Conservation (phyloP, 2,113 vertebrate species). For the Azemiops feae region DNA sequence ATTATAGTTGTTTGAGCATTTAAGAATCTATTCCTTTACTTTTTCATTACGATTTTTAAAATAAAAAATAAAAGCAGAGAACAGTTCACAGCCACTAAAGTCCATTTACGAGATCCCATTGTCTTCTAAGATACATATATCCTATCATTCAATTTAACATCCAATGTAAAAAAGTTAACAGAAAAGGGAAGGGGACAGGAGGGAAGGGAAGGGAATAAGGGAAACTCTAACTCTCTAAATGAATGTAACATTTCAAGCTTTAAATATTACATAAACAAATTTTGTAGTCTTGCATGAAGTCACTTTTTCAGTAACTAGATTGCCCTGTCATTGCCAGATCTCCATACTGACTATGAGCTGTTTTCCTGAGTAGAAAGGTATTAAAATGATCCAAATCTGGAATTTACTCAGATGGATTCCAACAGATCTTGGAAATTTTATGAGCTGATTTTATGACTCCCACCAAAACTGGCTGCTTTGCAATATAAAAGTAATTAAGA, state of each 20-base stretch:
- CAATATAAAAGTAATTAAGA: background rate
- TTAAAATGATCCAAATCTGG: background rate
- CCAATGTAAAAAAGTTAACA: background rate
- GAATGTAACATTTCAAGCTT: background rate
- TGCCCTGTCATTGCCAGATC: background rate
- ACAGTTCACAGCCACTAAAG: background rate
- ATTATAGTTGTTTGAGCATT: background rate
- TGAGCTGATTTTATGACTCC: background rate
- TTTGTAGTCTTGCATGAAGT: background rate
- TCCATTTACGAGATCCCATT: background rate
- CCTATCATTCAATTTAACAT: background rate
- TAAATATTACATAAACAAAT: background rate
- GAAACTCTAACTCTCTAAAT: background rate
- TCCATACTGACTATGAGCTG: background rate
- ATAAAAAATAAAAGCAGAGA: background rate
- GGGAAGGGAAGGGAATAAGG: no score
- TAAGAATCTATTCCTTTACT: background rate
- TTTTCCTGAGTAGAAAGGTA: background rate
- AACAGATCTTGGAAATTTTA: background rate
- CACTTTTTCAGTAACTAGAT: background rate
- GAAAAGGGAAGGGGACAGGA: background rate
- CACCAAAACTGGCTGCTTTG: background rate
- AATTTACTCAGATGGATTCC: background rate
- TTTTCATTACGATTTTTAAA: conserved; percentile 16
- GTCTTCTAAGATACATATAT: background rate